phyloP scores from a whole-genome alignment of 2,888 invertebrate genomes.

The Prosopocoilus inquinatus region DNA sequence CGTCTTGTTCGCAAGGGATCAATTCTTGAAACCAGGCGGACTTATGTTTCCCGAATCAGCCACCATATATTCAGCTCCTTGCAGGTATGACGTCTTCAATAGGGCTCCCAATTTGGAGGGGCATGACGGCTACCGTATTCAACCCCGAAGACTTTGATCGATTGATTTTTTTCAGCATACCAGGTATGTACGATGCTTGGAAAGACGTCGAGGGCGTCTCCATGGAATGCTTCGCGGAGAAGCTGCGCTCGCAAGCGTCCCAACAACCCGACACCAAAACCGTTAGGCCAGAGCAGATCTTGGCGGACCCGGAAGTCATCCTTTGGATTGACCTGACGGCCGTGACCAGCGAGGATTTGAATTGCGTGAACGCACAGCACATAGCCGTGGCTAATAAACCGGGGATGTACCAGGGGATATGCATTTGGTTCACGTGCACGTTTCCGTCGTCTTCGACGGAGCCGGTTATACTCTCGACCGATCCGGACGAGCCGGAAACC shows the following conservation, averaged over 20 bases:
- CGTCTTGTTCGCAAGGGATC: slow-evolving; percentile 77
- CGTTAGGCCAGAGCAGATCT: slow-evolving; percentile 58
- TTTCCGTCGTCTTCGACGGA: slow-evolving; percentile 59
- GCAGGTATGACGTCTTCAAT: slow-evolving; percentile 42
- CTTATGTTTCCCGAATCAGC: slow-evolving; percentile 74
- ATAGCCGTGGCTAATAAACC: slow-evolving; percentile 59
- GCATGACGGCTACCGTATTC: too few species aligned
- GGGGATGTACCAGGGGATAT: slow-evolving; percentile 70
- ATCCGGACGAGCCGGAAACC: slow-evolving; percentile 57
- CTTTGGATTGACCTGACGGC: slow-evolving; percentile 68
- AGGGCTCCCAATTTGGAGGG: neutral
- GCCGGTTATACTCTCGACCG: slow-evolving; percentile 55
- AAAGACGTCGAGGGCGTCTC: slow-evolving; percentile 74
- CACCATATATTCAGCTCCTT: slow-evolving; percentile 63
- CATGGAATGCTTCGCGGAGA: slow-evolving; percentile 65
- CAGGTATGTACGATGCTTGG: slow-evolving; percentile 73
- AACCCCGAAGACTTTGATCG: too few species aligned
- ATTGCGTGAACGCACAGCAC: slow-evolving; percentile 60
- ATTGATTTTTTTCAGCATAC: slow-evolving; percentile 53
- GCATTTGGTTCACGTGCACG: slow-evolving; percentile 77
- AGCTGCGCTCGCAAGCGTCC: slow-evolving; percentile 62
- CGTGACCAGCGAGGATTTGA: slow-evolving; percentile 59
- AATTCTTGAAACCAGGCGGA: slow-evolving; percentile 72
- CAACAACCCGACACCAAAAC: slow-evolving; percentile 66
- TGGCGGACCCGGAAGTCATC: slow-evolving; percentile 64